Base-by-base conservation (phyloP, 2,888 invertebrate species). In the Pediacus dermestoides region DNA sequence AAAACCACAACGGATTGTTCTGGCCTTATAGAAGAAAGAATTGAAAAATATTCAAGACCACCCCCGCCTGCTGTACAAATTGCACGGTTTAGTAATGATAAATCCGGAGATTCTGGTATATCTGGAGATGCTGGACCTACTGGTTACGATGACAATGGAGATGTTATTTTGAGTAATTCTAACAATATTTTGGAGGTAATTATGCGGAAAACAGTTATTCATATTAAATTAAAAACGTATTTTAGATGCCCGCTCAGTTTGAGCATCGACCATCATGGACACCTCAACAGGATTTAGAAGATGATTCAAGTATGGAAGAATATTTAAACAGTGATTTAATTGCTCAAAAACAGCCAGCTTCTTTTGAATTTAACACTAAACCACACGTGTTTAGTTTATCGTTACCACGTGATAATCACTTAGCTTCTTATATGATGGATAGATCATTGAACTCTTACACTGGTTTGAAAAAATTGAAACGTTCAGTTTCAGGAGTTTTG, bases 31-130 rank as follows among this genome's bases (percentile, higher is more conserved):
- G 78, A 75, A 56, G 76, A 74, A 42, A 66, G 72, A 25, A 77
- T 77, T 31, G 74, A 74, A 50, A 68, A 74, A 33, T 61, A 71
- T 63, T 75, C 62, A 61, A 74, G 72, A 64, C 76, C 69, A 50
- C 75, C 53, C 57, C 73, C 53, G 56, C 73, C 67, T 61, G 68
- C 59, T 67, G 68, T 27, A 70, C 74, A 22, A 70, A 71, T 31
- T 46, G 72, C 70, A 11, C 25, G 46, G 15, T 55, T 51, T 1
- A 70, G 68, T 33, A 75, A 80, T 44, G 87, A 87, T 58, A 85
- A 87, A 63, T 87, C 86, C 1, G 88, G 85, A 0, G 88, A 89
- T 67, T 88, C 87, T 0, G 88, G 88, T 1, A 88, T 88, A 52
- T 88, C 87, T 0, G 88, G 86, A 0, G 88, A 88, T 61, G 81